Conservation (phyloP, 2,113 vertebrate species). For the Okapia johnstoni region DNA sequence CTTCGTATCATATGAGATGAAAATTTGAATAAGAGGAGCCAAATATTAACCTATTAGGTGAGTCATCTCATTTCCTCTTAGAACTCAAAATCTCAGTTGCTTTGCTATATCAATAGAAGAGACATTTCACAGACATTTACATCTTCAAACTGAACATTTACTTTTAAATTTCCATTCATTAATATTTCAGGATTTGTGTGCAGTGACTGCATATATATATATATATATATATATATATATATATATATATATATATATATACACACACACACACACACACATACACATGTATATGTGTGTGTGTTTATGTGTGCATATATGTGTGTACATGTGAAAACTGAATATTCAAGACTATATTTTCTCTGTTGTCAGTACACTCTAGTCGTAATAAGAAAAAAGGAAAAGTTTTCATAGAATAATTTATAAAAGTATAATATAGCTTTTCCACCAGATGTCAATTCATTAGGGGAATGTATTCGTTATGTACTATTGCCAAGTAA, state of each 20-base stretch:
- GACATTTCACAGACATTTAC: neutral
- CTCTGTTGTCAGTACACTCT: neutral
- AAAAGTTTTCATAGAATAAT: neutral
- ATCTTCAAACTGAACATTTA: neutral
- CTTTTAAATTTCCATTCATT: neutral
- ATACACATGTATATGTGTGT: neutral
- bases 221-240: too few species aligned
- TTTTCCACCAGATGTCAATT: neutral
- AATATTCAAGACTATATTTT: neutral
- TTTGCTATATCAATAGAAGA: neutral
- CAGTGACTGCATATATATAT: neutral
- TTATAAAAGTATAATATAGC: neutral
- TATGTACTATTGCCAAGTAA: neutral
- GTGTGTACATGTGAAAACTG: neutral
- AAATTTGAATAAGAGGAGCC: neutral
- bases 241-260: too few species aligned
- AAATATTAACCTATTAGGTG: neutral
- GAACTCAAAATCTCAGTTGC: neutral
- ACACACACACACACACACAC: too few species aligned
- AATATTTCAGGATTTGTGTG: neutral
- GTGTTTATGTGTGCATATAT: neutral
- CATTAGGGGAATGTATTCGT: accelerated
- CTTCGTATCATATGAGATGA: neutral
- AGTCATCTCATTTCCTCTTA: neutral
- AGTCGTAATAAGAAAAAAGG: neutral